Evolutionary conservation across 2,888 invertebrate species (phyloP).

Genomic region (Perizoma affinitatum): DNA sequence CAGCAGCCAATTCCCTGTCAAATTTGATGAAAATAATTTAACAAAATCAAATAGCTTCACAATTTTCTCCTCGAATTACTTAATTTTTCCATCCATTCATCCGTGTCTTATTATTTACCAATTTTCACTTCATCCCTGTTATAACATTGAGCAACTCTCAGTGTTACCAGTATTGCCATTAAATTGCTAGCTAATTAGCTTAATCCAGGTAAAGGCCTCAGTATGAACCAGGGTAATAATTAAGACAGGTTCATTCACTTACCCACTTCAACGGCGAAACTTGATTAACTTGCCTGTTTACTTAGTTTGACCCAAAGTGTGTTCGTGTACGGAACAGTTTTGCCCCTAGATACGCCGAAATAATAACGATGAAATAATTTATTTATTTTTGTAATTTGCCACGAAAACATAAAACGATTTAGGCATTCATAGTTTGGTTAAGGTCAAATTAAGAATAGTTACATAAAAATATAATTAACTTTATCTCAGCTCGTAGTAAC

Average conservation of each 20-base stretch:
- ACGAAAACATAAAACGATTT: no score
- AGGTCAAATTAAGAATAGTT: not conserved
- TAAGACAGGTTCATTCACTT: conserved; percentile 65
- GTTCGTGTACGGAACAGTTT: conserved; percentile 15
- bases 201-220: conserved; percentile 44
- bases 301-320: conserved; percentile 31
- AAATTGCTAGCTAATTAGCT: conserved; percentile 32
- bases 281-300: conserved; percentile 49
- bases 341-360: no score
- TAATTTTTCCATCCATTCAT: conserved; percentile 21
- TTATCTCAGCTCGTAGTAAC: conserved; percentile 1
- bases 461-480: not conserved
- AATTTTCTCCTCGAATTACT: conserved; percentile 10
- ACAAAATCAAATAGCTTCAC: conserved; percentile 1
- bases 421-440: no score
- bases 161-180: conserved; percentile 23
- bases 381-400: no score
- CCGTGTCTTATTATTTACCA: conserved; percentile 25
- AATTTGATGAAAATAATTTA: conserved; percentile 3
- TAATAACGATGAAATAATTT: no score
- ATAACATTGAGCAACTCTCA: conserved; percentile 32
- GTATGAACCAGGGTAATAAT: conserved; percentile 58
- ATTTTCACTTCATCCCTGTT: conserved; percentile 32
- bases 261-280: conserved; percentile 47
- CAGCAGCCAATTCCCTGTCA: not conserved